These are phyloP conservation scores for Bryconaethiops microstoma DNA, from an alignment of 2,797 vertebrate species.

Conservation along the genomic window DNA sequence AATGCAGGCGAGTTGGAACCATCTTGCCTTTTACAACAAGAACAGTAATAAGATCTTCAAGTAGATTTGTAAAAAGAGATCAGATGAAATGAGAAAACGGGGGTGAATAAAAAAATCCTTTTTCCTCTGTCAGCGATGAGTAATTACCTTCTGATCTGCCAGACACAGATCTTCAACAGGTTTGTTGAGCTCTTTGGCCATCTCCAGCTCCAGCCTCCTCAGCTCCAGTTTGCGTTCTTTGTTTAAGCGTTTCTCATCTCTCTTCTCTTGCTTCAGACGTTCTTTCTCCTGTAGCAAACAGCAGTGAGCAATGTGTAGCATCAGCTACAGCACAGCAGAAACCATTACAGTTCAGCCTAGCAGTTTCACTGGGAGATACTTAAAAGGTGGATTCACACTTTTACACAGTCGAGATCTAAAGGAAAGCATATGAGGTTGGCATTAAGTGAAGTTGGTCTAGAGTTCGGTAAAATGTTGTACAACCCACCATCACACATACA, in stretches of 20 bases:
- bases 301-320: slow-evolving; percentile 23
- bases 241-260: slow-evolving; percentile 92
- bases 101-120: background rate
- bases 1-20: background rate
- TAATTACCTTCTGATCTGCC: slow-evolving; percentile 89
- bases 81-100: background rate
- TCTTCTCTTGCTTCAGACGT: slow-evolving; percentile 92
- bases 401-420: slow-evolving; percentile 38
- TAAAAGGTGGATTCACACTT: slow-evolving; percentile 21
- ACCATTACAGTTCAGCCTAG: slow-evolving; percentile 41
- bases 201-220: slow-evolving; percentile 88
- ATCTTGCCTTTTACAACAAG: background rate
- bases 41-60: background rate
- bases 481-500: background rate
- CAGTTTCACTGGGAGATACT: slow-evolving; percentile 40
- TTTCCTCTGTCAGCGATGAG: background rate
- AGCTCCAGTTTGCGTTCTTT: slow-evolving; percentile 93
- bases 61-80: background rate
- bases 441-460: background rate
- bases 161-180: slow-evolving; percentile 97
- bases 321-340: slow-evolving; percentile 29
- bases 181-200: slow-evolving; percentile 94
- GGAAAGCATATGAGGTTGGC: background rate
- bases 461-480: background rate
- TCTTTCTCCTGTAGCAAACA: slow-evolving; percentile 84